Evolutionary conservation across 2,888 invertebrate genomes (phyloP).

Genomic region (Eristalis tenax): DNA sequence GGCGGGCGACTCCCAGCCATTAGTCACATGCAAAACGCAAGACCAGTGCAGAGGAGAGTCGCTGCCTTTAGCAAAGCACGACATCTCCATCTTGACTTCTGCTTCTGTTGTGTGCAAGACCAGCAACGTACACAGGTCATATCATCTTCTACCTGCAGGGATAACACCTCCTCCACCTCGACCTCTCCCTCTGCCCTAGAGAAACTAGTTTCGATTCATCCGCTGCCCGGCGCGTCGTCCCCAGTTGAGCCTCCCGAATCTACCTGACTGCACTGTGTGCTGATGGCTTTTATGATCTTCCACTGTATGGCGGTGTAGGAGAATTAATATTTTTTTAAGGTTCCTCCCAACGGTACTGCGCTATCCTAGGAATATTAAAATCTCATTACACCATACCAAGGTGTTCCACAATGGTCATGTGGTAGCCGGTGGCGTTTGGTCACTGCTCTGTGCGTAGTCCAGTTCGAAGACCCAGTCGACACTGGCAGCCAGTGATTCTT

Average conservation of each 20-base stretch:
- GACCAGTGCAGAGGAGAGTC: background rate
- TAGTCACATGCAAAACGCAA: constrained; percentile 52
- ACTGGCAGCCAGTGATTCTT: constrained; percentile 42
- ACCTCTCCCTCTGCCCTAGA: background rate
- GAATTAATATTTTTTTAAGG: constrained; percentile 26
- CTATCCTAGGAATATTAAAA: constrained; percentile 61
- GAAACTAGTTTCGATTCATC: background rate
- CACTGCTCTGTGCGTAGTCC: constrained; percentile 6
- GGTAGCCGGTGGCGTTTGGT: background rate
- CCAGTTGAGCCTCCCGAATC: background rate
- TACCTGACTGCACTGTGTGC: constrained; percentile 11
- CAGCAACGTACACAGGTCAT: constrained; percentile 38
- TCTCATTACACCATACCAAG: constrained; percentile 40
- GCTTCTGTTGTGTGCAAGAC: constrained; percentile 35
- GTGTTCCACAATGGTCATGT: background rate
- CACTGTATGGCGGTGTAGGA: background rate
- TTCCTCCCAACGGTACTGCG: constrained; percentile 1
- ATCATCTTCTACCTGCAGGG: constrained; percentile 21
- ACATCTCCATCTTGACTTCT: constrained; percentile 7
- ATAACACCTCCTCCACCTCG: background rate
- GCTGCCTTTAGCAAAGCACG: constrained; percentile 5
- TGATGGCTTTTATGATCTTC: constrained; percentile 16
- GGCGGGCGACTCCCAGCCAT: constrained; percentile 49
- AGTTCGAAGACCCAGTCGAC: constrained; percentile 33
- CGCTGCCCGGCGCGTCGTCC: background rate